Base-by-base conservation (phyloP, 2,797 vertebrate genomes). In the Anabacerthia variegaticeps region DNA sequence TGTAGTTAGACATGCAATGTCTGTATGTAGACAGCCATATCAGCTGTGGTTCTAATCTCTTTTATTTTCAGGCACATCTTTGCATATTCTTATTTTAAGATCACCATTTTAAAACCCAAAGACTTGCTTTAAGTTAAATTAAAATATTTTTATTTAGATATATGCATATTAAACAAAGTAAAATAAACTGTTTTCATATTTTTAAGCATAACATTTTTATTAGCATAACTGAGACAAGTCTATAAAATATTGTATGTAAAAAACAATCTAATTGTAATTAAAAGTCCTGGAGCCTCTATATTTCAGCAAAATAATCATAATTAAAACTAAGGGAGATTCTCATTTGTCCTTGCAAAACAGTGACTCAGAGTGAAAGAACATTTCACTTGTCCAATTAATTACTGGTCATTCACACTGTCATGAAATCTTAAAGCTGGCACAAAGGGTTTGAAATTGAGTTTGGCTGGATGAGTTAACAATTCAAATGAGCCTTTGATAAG, bases 361-460 rank as follows among this genome's bases (percentile, higher is more conserved):
- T 49, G 58, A 88, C 32, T 86, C 34, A 6, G n/a, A 58, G 5
- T 48, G n/a, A 95, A 95, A 84, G 43, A 75, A 75, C 23, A 86
- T 93, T 66, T 91, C 15, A 8, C 39, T 88, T 77, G 51, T 76
- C 48, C 51, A 84, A n/a, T 80, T 71, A 88, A 79, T 89, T 88
- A 93, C 52, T 72, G 49, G 27, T 84, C 61, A 91, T 78, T 92
- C 66, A 77, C n/a, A 78, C 46, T 75, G 20, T 81, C 80, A 85
- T 39, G 37, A 92, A 90, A 94, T 49, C 71, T 82, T 62, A 82
- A 94, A 80, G 66, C 27, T 83, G 52, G 39, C 61, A 95, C 49
- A 89, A 71, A 92, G 26, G 18, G 27, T 55, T 66, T 78, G 36
- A 85, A 88, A 88, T 46, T 81, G 44, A 71, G 55, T 69, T 88